Percentiles rank a stretch among this genome's conserved stretches.
These are phyloP conservation scores for Lacerta agilis DNA, from an alignment of 2,797 vertebrate genomes.

Conservation along the genomic window DNA sequence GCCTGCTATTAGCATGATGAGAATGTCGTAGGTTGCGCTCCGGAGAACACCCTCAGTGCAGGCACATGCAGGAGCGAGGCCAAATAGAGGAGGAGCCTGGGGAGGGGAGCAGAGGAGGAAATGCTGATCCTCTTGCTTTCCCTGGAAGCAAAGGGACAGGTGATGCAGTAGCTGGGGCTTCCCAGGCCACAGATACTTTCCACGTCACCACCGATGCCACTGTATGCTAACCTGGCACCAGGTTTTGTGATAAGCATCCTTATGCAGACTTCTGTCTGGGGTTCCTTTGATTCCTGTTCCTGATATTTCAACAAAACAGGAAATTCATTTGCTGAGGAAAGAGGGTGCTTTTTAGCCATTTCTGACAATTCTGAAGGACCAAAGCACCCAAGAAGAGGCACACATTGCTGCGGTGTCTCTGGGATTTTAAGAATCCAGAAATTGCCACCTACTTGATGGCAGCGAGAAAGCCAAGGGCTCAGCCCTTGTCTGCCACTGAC, in stretches of 20 bases:
- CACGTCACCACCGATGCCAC: neutral
- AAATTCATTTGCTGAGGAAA: neutral
- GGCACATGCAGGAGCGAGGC: constrained; percentile 43
- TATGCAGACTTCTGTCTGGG: neutral
- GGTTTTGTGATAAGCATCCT: neutral
- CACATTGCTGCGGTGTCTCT: too few relatives aligned
- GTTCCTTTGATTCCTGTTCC: neutral
- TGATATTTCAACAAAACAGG: too few relatives aligned
- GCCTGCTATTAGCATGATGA: constrained; percentile 98
- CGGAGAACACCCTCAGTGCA: constrained; percentile 59
- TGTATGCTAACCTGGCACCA: neutral
- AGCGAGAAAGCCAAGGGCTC: neutral
- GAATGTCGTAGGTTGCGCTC: constrained; percentile 73
- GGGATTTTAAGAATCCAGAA: too few relatives aligned
- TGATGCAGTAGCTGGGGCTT: neutral
- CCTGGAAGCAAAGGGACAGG: too few relatives aligned
- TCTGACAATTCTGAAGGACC: neutral
- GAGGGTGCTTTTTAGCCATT: neutral
- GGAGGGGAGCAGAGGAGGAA: constrained; percentile 43
- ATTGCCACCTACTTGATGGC: neutral
- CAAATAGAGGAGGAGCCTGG: neutral
- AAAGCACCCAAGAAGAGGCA: neutral
- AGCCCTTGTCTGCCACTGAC: neutral
- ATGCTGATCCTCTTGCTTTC: neutral
- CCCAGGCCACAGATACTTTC: neutral